Percentiles rank a stretch among this genome's conserved stretches.
Evolutionary conservation across 1,140 invertebrate species (phyloP).

Genomic region (Scaptomyza graminum): DNA sequence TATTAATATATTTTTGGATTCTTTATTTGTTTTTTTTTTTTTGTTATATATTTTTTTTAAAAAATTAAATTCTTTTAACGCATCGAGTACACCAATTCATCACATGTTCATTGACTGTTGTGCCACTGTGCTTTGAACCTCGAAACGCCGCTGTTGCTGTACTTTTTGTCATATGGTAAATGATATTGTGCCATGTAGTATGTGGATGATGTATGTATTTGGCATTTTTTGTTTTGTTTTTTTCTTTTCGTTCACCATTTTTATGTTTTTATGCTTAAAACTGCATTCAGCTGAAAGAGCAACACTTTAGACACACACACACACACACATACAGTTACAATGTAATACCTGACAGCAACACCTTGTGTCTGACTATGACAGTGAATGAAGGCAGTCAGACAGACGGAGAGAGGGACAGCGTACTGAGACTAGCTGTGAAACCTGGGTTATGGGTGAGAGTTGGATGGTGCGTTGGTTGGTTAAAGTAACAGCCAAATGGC

Average conservation of each 20-base stretch:
- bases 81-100: neutral
- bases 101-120: neutral
- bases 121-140: slow-evolving; percentile 38
- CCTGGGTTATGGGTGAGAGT: slow-evolving; percentile 54
- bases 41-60: too few species aligned
- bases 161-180: slow-evolving; percentile 76
- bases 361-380: slow-evolving; percentile 27
- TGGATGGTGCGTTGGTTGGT: slow-evolving; percentile 39
- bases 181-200: slow-evolving; percentile 77
- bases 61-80: too few species aligned
- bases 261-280: slow-evolving; percentile 78
- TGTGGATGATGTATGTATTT: slow-evolving; percentile 80
- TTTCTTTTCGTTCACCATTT: slow-evolving; percentile 35
- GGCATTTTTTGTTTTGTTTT: slow-evolving; percentile 55
- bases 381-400: slow-evolving; percentile 37
- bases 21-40: too few species aligned
- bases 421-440: slow-evolving; percentile 18
- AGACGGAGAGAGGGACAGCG: neutral
- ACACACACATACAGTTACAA: slow-evolving; percentile 53
- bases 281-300: slow-evolving; percentile 52
- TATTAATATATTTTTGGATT: too few species aligned
- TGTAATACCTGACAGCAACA: slow-evolving; percentile 60
- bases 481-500: slow-evolving; percentile 49
- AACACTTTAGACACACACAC: slow-evolving; percentile 51
- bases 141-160: slow-evolving; percentile 49